These are phyloP conservation scores for Apis florea DNA, from an alignment of 1,140 invertebrate species.

Conservation along the genomic window DNA sequence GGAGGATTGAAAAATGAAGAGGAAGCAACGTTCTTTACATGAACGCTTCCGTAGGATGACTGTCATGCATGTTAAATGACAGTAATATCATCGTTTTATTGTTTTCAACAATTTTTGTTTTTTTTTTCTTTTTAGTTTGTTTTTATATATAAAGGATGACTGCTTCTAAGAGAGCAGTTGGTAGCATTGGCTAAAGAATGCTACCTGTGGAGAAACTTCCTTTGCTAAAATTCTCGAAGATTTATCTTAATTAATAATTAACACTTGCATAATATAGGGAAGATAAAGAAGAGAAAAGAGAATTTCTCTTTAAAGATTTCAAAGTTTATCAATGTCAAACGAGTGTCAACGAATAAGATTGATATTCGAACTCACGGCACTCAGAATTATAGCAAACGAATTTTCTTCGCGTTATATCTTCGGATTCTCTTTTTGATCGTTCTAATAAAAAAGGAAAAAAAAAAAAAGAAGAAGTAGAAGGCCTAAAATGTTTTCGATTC, in stretches of 20 bases:
- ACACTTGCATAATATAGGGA: neutral
- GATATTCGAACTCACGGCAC: too few species aligned
- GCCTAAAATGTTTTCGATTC: neutral
- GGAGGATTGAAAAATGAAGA: neutral
- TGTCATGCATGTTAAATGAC: constrained; percentile 17
- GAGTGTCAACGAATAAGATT: too few species aligned
- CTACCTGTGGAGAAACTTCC: neutral
- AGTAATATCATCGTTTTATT: constrained; percentile 30
- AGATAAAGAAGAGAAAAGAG: neutral
- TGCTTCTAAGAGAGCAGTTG: neutral
- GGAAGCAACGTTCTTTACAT: neutral
- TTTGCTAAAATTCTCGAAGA: neutral
- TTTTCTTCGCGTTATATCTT: neutral
- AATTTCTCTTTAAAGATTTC: neutral
- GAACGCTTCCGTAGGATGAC: neutral
- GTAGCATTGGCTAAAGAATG: neutral
- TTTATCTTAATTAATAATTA: neutral
- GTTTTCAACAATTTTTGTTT: constrained; percentile 46
- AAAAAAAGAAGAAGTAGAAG: neutral
- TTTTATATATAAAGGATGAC: constrained; percentile 5
- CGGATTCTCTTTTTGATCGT: neutral
- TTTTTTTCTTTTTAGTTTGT: neutral
- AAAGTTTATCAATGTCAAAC: too few species aligned
- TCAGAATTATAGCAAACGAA: neutral
- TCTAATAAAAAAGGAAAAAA: neutral